Conservation (phyloP, 2,113 vertebrate species). For the Lepidothrix coronata region DNA sequence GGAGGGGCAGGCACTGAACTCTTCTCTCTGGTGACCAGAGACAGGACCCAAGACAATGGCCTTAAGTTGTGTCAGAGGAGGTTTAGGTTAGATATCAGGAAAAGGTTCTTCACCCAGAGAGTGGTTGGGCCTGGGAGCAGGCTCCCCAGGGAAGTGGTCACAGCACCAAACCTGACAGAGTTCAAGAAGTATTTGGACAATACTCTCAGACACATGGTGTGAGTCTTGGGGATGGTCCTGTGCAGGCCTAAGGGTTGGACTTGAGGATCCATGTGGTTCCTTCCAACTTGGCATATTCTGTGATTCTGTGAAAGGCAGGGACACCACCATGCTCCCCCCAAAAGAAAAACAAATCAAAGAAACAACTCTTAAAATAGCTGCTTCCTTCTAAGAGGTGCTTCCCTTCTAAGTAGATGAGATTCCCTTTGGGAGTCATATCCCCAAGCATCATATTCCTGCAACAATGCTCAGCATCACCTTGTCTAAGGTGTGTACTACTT, state of each 20-base stretch:
- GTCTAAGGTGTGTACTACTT: background rate
- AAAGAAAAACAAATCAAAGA: background rate
- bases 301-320: background rate
- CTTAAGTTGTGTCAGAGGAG: background rate
- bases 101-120: background rate
- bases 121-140: background rate
- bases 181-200: background rate
- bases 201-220: background rate
- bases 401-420: background rate
- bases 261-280: background rate
- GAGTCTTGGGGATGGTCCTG: background rate
- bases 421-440: background rate
- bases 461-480: background rate
- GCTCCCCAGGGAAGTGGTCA: background rate
- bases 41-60: background rate
- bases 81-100: background rate
- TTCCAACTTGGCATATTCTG: background rate
- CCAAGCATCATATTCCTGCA: background rate
- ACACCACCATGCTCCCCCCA: accelerated
- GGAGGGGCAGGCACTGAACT: background rate
- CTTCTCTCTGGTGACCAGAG: background rate
- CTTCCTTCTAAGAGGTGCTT: background rate
- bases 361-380: background rate
- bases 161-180: background rate
- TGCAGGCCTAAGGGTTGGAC: background rate